phyloP scores from a whole-genome alignment of 2,113 vertebrate species.

The Cinclus cinclus region DNA sequence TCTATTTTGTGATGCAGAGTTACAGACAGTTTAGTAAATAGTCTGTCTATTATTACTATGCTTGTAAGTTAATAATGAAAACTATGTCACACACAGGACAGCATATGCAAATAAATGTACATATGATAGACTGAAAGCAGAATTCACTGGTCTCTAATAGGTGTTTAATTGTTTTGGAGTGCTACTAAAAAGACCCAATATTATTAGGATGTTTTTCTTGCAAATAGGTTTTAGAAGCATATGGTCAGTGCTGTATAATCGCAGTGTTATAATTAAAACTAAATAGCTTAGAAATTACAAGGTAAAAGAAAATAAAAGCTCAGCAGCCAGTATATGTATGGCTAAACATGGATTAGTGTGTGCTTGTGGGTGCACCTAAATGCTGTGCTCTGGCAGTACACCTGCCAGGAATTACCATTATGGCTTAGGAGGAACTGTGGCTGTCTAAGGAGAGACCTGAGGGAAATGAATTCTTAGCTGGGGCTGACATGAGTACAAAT shows the following conservation, averaged over 20 bases:
- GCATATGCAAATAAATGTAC: constrained; percentile 16
- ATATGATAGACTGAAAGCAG: constrained; percentile 8
- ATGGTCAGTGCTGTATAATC: not conserved
- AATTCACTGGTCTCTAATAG: constrained; percentile 9
- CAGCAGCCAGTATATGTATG: not conserved
- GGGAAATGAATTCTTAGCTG: constrained; percentile 11
- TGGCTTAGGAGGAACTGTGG: not conserved
- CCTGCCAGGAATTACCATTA: not conserved
- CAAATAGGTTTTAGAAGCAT: not conserved
- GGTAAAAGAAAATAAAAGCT: not conserved
- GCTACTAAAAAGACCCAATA: not conserved
- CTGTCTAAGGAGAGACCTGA: not conserved
- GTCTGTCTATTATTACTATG: not conserved
- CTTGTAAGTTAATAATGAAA: constrained; percentile 19
- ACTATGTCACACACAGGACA: not conserved
- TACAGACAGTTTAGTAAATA: constrained; percentile 24
- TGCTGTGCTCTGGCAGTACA: not conserved
- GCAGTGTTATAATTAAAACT: not conserved
- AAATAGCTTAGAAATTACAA: constrained; percentile 5
- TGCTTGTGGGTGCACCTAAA: not conserved
- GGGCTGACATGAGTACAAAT: constrained; percentile 16
- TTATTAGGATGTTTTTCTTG: not conserved
- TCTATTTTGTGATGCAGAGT: not conserved
- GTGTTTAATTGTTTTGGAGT: constrained; percentile 34
- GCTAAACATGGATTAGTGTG: not conserved